Base-by-base conservation (phyloP, 2,888 invertebrate species). In the Tenthredo amoena region DNA sequence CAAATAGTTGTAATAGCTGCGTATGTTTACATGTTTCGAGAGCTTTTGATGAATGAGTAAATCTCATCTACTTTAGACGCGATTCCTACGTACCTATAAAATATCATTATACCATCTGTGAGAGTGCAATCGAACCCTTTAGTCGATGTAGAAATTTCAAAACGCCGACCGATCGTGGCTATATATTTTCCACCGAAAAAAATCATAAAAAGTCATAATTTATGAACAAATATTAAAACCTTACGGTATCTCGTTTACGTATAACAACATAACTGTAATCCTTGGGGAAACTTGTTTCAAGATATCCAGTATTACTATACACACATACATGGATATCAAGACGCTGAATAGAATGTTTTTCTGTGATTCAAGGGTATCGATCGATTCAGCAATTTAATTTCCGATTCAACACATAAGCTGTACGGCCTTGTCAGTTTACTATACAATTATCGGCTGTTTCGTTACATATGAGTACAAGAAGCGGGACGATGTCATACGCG, bases 301-400 rank as follows among this genome's bases (percentile, higher is more conserved):
- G 31, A 68, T 34, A 15, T 7, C 6, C n/a, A 1, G 68, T 26
- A 34, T 15, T 68, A 68, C 12, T 1, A 4, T 26, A 26, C 26
- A 26, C 26, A 3, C 4, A 68, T 68, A 68, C 68, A 34, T 34
- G 71, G 6, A 18, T 71, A 72, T 62, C 26, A 9, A 26, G 10
- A 62, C 62, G 1, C 26, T 34, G 68, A 68, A 68, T 68, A 34
- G 34, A 74, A 74, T 43, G 74, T 43, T 43, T 74, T 40, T n/a
- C 74, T 21, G 10, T 21, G 21, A 43, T 74, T 74, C 74, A 43
- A 74, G 74, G 74, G 74, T 43, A 74, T 71, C 74, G 74, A 43
- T 74, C 40, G 43, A 62, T 74, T 74, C 74, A 21, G 43, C 43
- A 21, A 74, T 43, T 74, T 74, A 7, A 40, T 40, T 43, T 10